These are phyloP conservation scores for Morbakka virulenta DNA, from an alignment of 30 jellyfish, hydroid and myxozoan genomes.

Conservation along the genomic window DNA sequence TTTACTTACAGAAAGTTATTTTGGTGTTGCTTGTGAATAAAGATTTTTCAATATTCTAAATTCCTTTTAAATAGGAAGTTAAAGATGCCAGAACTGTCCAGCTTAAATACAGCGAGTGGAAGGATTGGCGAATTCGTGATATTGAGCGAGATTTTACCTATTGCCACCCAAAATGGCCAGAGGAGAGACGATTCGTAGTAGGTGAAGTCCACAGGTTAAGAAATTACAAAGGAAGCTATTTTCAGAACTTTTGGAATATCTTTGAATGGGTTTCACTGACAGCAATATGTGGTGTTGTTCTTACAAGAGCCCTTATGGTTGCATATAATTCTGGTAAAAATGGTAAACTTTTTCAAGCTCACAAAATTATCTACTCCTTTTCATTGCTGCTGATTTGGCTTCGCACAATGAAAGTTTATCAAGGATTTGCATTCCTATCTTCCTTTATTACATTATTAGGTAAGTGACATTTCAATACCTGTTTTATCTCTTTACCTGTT, in stretches of 20 bases:
- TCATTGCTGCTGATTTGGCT: conserved; percentile 80
- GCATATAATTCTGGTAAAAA: conserved; percentile 17
- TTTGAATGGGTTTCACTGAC: conserved; percentile 83
- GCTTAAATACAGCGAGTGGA: conserved; percentile 31
- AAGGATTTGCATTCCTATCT: conserved; percentile 80
- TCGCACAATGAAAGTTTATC: conserved; percentile 79
- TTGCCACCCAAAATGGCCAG: conserved; percentile 98
- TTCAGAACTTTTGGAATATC: conserved; percentile 85
- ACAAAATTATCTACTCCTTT: conserved; percentile 62
- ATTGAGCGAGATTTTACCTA: conserved; percentile 76
- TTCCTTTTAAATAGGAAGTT: conserved; percentile 55
- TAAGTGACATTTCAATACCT: too few relatives aligned
- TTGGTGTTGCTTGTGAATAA: too few relatives aligned
- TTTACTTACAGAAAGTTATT: too few relatives aligned
- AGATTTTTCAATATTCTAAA: too few relatives aligned
- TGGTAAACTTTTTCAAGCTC: conserved; percentile 50
- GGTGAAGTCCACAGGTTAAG: conserved; percentile 73
- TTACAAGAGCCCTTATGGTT: conserved; percentile 65
- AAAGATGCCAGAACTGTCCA: conserved; percentile 60
- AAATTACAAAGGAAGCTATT: conserved; percentile 41
- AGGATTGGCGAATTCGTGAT: conserved; percentile 83
- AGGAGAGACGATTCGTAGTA: conserved; percentile 69
- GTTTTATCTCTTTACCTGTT: too few relatives aligned
- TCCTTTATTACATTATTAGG: conserved; percentile 92
- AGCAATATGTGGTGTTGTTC: conserved; percentile 36